These are phyloP conservation scores for Andrena cerasifolii DNA, from an alignment of 1,140 invertebrate genomes.

Conservation along the genomic window DNA sequence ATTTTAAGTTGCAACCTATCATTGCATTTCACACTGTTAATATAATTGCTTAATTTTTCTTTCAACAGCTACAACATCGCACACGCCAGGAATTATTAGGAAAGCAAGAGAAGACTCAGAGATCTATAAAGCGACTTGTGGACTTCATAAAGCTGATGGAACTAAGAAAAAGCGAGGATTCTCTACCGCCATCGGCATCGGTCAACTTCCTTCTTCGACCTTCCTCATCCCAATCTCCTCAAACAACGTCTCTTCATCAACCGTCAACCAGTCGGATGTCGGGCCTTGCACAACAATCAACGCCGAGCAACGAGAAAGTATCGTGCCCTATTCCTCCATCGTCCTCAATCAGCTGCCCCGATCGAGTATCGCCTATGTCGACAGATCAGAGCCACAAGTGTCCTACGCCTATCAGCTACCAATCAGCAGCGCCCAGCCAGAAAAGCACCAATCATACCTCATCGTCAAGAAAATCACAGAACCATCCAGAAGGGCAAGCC, in stretches of 20 bases:
- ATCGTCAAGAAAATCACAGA: slow-evolving; percentile 74
- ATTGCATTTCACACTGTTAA: neutral
- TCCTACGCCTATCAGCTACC: slow-evolving; percentile 62
- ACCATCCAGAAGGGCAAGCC: slow-evolving; percentile 44
- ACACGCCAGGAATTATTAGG: slow-evolving; percentile 75
- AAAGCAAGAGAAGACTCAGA: slow-evolving; percentile 80
- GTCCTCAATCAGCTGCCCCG: slow-evolving; percentile 64
- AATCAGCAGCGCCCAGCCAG: slow-evolving; percentile 48
- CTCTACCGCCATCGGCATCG: slow-evolving; percentile 69
- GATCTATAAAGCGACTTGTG: slow-evolving; percentile 78
- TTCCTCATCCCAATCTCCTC: slow-evolving; percentile 78
- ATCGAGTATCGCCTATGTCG: slow-evolving; percentile 62
- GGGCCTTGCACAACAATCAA: slow-evolving; percentile 38
- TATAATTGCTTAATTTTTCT: slow-evolving; percentile 2
- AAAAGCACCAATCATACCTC: slow-evolving; percentile 73
- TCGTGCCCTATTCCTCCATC: slow-evolving; percentile 57
- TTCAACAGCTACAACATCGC: slow-evolving; percentile 76
- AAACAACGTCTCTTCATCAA: slow-evolving; percentile 52
- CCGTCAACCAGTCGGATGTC: slow-evolving; percentile 49
- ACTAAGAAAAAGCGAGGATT: slow-evolving; percentile 63
- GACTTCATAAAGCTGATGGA: slow-evolving; percentile 80
- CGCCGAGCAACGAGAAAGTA: slow-evolving; percentile 58
- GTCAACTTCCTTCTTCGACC: slow-evolving; percentile 77
- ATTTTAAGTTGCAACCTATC: neutral
- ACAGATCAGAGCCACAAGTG: slow-evolving; percentile 56